A percentile compares a stretch with the other conserved stretches of the same genome.
Conservation (phyloP, 1,140 invertebrate genomes). For the Ceratina japonica region DNA sequence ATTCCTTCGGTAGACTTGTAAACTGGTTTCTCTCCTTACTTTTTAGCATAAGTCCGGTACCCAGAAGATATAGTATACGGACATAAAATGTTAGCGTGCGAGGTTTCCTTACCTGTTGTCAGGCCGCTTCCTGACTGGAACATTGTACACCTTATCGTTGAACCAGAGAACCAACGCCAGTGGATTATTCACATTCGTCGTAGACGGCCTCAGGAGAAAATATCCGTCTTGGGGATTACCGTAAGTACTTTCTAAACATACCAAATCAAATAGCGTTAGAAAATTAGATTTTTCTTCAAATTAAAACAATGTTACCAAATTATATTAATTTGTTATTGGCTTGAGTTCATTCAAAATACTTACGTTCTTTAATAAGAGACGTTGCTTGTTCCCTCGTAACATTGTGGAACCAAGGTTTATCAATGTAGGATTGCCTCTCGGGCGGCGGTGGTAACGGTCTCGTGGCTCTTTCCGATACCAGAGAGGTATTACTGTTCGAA, state of each 20-base stretch:
- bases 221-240: conserved; percentile 70
- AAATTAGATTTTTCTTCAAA: not conserved
- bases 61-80: not conserved
- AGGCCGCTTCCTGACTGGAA: conserved; percentile 73
- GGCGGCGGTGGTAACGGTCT: conserved; percentile 74
- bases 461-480: conserved; percentile 68
- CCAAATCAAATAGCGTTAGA: not conserved
- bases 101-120: conserved; percentile 70
- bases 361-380: conserved; percentile 73
- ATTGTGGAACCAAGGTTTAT: conserved; percentile 77
- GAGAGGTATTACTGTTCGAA: conserved; percentile 66
- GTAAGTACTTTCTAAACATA: conserved; percentile 67
- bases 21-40: not conserved
- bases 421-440: conserved; percentile 69
- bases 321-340: not conserved
- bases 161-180: conserved; percentile 75
- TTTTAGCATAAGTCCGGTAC: conserved; percentile 13
- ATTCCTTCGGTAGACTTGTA: not conserved
- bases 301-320: not conserved
- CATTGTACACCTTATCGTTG: conserved; percentile 75
- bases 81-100: not conserved
- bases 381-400: conserved; percentile 73
- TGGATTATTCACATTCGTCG: conserved; percentile 72
- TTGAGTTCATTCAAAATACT: conserved; percentile 24
- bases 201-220: conserved; percentile 76